phyloP scores from a whole-genome alignment of 2,888 invertebrate genomes.

The Acrobasis suavella region DNA sequence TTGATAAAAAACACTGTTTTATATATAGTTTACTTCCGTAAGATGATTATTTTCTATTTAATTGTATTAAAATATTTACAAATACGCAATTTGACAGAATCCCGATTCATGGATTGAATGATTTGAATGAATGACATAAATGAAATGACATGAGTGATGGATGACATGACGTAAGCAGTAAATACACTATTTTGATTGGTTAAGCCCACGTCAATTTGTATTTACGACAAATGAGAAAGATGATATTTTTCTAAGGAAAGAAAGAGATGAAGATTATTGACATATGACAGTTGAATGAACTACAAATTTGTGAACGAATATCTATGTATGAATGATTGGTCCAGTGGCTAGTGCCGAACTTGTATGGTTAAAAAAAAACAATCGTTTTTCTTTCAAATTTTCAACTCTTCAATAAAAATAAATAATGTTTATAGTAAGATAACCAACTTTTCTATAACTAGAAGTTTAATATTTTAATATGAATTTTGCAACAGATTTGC shows the following conservation, averaged over 20 bases:
- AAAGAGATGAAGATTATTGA: neutral
- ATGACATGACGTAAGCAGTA: neutral
- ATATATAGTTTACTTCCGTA: neutral
- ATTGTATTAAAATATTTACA: neutral
- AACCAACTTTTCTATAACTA: too few species aligned
- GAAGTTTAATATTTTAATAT: too few species aligned
- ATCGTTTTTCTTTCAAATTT: too few species aligned
- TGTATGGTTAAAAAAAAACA: neutral
- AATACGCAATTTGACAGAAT: neutral
- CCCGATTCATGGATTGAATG: neutral
- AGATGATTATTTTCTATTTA: neutral
- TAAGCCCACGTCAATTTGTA: neutral
- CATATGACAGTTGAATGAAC: neutral
- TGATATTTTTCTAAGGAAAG: neutral
- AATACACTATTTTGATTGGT: neutral
- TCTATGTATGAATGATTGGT: neutral
- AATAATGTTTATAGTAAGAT: too few species aligned
- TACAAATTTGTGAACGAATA: neutral
- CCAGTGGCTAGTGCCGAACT: neutral
- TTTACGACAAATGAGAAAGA: neutral
- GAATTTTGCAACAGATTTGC: neutral
- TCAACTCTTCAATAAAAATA: too few species aligned
- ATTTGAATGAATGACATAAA: neutral
- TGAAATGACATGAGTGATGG: neutral
- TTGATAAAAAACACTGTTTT: neutral